A percentile compares a stretch with the other conserved stretches of the same genome.
Evolutionary conservation across 1,140 invertebrate species (phyloP).

Genomic region (Drosophila tsacasi): DNA sequence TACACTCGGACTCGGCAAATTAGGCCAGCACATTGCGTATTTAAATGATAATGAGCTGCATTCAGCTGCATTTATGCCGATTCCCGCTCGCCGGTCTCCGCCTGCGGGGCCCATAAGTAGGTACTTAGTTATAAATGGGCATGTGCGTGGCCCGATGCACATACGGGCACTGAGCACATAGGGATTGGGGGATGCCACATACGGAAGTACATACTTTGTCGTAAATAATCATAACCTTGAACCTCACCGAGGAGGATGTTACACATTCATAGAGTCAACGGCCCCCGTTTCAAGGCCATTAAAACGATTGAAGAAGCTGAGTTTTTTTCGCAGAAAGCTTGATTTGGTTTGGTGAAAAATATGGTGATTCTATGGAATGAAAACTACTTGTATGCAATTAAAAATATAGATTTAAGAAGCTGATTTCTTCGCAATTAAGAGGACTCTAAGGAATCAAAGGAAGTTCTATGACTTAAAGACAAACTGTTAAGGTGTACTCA

Average conservation of each 20-base stretch:
- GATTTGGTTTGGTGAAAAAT: neutral
- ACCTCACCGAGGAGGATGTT: slow-evolving; percentile 45
- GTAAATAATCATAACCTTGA: slow-evolving; percentile 61
- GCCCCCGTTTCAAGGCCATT: slow-evolving; percentile 24
- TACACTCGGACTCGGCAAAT: slow-evolving; percentile 52
- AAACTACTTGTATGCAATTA: neutral
- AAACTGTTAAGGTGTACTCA: neutral
- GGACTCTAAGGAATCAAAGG: too few relatives aligned
- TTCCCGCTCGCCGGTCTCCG: slow-evolving; percentile 19
- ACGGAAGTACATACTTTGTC: slow-evolving; percentile 40
- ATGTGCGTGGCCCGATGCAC: slow-evolving; percentile 27
- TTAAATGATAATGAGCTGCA: slow-evolving; percentile 80
- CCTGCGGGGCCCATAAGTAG: slow-evolving; percentile 37
- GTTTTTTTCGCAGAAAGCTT: slow-evolving; percentile 12
- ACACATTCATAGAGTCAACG: slow-evolving; percentile 43
- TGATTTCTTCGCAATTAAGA: neutral
- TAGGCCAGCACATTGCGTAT: slow-evolving; percentile 76
- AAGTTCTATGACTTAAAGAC: neutral
- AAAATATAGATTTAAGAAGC: neutral
- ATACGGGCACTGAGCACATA: slow-evolving; percentile 1
- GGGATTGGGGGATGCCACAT: slow-evolving; percentile 2
- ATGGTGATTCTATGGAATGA: neutral
- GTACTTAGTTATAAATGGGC: slow-evolving; percentile 50
- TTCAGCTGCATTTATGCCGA: slow-evolving; percentile 59
- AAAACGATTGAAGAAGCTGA: slow-evolving; percentile 9